phyloP scores from a whole-genome alignment of 2,797 vertebrate species.

The Ispidina picta region DNA sequence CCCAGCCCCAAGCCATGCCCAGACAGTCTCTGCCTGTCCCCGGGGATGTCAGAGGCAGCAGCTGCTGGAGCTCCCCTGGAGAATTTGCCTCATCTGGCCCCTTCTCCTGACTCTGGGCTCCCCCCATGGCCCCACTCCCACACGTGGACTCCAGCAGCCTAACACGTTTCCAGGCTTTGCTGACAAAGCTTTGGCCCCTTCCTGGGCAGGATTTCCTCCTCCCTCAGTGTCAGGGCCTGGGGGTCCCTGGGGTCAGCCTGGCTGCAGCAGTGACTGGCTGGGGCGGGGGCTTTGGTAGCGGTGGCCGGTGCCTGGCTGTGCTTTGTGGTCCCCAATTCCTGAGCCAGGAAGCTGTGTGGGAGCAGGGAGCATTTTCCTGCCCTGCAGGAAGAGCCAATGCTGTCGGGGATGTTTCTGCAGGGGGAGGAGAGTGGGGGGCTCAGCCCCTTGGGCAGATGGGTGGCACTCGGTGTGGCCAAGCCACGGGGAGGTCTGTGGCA shows the following conservation, averaged over 20 bases:
- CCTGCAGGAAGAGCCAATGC: not conserved
- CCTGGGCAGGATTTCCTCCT: rapidly evolving
- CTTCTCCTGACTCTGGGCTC: not conserved
- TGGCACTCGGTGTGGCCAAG: not conserved
- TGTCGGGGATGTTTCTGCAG: not conserved
- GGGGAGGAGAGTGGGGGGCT: not conserved
- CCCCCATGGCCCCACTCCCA: rapidly evolving
- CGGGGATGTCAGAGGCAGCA: rapidly evolving
- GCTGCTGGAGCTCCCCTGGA: not conserved
- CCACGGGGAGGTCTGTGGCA: not conserved
- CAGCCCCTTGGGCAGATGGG: not conserved
- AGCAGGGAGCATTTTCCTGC: not conserved
- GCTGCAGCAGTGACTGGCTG: rapidly evolving
- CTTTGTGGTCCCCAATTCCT: not conserved
- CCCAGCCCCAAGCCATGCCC: not conserved
- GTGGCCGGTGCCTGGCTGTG: rapidly evolving
- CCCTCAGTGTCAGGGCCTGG: rapidly evolving
- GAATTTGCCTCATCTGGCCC: not conserved
- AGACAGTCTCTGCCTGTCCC: no score
- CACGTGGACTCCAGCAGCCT: not conserved
- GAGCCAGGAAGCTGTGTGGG: not conserved
- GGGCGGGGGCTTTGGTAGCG: rapidly evolving
- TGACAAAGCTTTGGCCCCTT: not conserved
- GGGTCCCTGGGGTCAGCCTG: not conserved
- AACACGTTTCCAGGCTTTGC: rapidly evolving